Base-by-base conservation (phyloP, 2,113 vertebrate species). In the Phaetusa simplex region DNA sequence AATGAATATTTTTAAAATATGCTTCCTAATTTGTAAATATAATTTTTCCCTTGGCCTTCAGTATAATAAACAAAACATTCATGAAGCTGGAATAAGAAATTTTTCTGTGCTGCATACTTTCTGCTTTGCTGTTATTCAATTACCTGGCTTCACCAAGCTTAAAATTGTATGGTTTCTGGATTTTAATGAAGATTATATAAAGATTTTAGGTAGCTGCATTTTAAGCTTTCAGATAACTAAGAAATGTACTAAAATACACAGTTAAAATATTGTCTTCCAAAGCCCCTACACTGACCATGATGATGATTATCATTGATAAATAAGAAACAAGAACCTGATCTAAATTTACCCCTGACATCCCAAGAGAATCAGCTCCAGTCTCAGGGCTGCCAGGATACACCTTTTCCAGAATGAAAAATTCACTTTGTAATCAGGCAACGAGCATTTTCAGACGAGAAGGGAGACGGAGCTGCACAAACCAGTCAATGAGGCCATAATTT, bases 1-100 rank as follows among this genome's bases (percentile, higher is more conserved):
- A 93, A 96, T 70, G 26, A 90, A 74, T 82, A 66, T 78, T 88
- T 89, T 95, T 59, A 49, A 73, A 69, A 82, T 82, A 64, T 32
- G 11, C 18, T 91, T 85, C 42, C 42, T 88, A 88, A 90, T 95
- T 90, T 88, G 45, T 95, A 96, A 94, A 90, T 80, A 58, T 58
- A 90, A 27, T 82, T 83, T 90, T 83, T 17, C 43, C 53, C 67
- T n/a, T 67, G 42, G 42, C 83, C 76, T 93, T 94, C 64, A 71
- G 18, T 59, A 64, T 58, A 70, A 74, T 55, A 92, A 88, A 88
- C 56, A 90, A 96, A 93, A 47, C 26, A 56, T 53, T 77, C 42
- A 45, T 40, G 29, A 92, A 83, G 16, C 29, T 65, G 21, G 40
- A 90, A 81, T 82, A 13, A 76, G 38, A 79, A 93, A 32, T 59